These are phyloP conservation scores for Entosphenus tridentatus DNA, from an alignment of 2,113 vertebrate genomes.

Conservation along the genomic window DNA sequence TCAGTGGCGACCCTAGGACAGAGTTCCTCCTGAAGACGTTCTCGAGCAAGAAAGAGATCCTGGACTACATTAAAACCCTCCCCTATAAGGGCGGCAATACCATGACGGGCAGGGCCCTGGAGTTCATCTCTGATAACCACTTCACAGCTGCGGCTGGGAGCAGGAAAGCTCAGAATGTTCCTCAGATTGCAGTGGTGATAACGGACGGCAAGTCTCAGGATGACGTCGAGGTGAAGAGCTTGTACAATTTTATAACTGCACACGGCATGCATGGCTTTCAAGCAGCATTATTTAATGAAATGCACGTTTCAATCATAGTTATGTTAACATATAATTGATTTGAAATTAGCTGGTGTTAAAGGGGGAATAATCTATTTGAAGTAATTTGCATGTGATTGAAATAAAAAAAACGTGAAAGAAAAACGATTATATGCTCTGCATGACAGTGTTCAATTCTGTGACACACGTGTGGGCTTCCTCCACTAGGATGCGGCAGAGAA, in stretches of 20 bases:
- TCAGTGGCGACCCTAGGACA: constrained; percentile 5
- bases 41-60: constrained; percentile 40
- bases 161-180: constrained; percentile 59
- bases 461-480: too few relatives aligned
- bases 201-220: constrained; percentile 16
- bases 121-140: constrained; percentile 44
- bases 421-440: too few relatives aligned
- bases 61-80: constrained; percentile 50
- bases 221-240: constrained; percentile 5
- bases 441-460: too few relatives aligned
- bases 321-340: too few relatives aligned
- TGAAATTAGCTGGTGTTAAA: too few relatives aligned
- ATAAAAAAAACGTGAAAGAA: too few relatives aligned
- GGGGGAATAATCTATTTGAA: too few relatives aligned
- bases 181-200: constrained; percentile 30
- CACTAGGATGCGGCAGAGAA: constrained; percentile 17
- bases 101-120: constrained; percentile 59
- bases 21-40: constrained; percentile 52
- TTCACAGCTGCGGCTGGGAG: constrained; percentile 51
- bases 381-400: too few relatives aligned
- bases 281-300: too few relatives aligned
- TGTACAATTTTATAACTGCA: too few relatives aligned
- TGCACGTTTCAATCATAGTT: too few relatives aligned
- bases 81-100: constrained; percentile 39
- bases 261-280: too few relatives aligned